Evolutionary conservation across 2,888 invertebrate species (phyloP).

Genomic region (Erebia aethiops): DNA sequence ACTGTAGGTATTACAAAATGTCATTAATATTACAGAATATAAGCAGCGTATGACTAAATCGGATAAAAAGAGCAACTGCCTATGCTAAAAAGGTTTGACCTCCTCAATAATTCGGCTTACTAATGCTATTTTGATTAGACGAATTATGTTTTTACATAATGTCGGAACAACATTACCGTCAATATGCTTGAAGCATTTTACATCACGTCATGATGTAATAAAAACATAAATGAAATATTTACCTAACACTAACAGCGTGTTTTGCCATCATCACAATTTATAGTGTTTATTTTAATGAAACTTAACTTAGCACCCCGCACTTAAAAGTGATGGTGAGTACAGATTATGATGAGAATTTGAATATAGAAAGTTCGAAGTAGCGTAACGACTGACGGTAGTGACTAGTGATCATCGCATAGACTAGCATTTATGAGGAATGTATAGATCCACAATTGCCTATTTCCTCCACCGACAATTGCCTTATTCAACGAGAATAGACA

Average conservation of each 20-base stretch:
- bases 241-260: constrained; percentile 50
- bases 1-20: constrained; percentile 33
- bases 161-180: constrained; percentile 45
- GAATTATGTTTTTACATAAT: constrained; percentile 66
- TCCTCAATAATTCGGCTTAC: constrained; percentile 57
- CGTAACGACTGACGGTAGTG: constrained; percentile 34
- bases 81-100: constrained; percentile 49
- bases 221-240: constrained; percentile 56
- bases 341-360: constrained; percentile 23
- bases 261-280: constrained; percentile 47
- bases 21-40: constrained; percentile 41
- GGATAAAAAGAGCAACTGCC: constrained; percentile 52
- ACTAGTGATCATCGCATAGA: constrained; percentile 32
- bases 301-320: constrained; percentile 5
- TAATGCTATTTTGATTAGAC: constrained; percentile 78
- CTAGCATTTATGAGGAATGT: constrained; percentile 37
- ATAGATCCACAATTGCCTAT: constrained; percentile 57
- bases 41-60: constrained; percentile 58
- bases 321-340: constrained; percentile 20
- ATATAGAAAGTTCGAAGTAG: constrained; percentile 33
- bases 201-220: constrained; percentile 59
- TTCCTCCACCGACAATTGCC: constrained; percentile 70
- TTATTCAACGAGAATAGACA: constrained; percentile 69
- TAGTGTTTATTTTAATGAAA: constrained; percentile 22
- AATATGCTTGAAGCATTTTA: constrained; percentile 38